Evolutionary conservation across 2,888 invertebrate genomes (phyloP).

Genomic region (Harpalus rubripes): DNA sequence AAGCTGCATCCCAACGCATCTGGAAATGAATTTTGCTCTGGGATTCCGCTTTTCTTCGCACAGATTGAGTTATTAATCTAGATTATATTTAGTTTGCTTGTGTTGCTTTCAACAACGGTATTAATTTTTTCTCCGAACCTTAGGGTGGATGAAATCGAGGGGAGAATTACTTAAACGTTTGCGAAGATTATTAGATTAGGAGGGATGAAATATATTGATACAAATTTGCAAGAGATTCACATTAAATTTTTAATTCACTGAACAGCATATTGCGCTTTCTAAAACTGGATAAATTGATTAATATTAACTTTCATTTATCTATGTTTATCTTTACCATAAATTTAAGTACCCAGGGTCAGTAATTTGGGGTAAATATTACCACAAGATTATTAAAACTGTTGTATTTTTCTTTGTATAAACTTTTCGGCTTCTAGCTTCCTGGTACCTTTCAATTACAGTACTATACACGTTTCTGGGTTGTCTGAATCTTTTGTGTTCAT

Average conservation of each 20-base stretch:
- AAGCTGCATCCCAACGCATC: conserved; percentile 35
- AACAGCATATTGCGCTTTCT: no score
- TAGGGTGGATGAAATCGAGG: conserved; percentile 7
- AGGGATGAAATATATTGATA: background rate
- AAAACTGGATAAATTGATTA: no score
- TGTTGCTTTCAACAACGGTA: conserved; percentile 37
- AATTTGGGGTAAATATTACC: no score
- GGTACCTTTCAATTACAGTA: no score
- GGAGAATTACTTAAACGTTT: conserved; percentile 32
- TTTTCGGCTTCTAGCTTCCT: no score
- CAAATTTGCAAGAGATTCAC: background rate
- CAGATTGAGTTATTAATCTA: conserved; percentile 54
- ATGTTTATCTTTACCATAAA: no score
- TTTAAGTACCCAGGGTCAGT: no score
- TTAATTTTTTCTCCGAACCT: conserved; percentile 36
- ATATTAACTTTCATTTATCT: no score
- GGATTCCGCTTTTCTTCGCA: background rate
- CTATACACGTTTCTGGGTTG: no score
- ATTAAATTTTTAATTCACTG: background rate
- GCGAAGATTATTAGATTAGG: background rate
- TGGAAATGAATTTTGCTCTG: conserved; percentile 36
- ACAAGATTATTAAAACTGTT: no score
- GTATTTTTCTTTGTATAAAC: no score
- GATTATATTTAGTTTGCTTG: conserved; percentile 53
- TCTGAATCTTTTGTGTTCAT: no score